Conservation (phyloP, 92 coral and sea anemone species). For the Actinostola sp. region DNA sequence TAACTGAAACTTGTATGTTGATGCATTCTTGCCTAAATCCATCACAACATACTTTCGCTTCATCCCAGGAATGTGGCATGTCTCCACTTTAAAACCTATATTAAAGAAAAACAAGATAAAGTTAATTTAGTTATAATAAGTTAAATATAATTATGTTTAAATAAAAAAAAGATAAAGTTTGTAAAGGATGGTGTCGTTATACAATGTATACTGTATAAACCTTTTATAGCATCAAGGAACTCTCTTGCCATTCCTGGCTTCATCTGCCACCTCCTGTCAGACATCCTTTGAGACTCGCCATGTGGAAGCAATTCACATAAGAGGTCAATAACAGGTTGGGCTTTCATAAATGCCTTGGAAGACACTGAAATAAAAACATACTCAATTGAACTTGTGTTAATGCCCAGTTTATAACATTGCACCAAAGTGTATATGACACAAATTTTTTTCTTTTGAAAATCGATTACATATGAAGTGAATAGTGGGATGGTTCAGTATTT, state of each 20-base stretch:
- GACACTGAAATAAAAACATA: constrained; percentile 62
- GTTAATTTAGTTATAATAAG: background rate
- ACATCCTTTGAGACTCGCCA: constrained; percentile 6
- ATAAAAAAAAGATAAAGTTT: too few relatives aligned
- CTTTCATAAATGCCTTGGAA: constrained; percentile 86
- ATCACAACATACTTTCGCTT: constrained; percentile 76
- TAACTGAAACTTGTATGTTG: constrained; percentile 45
- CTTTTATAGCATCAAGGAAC: constrained; percentile 56
- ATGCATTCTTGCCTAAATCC: constrained; percentile 53
- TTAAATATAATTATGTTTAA: too few relatives aligned
- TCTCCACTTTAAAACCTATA: constrained; percentile 71
- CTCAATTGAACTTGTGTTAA: too few relatives aligned
- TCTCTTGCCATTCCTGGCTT: constrained; percentile 11
- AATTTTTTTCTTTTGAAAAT: too few relatives aligned
- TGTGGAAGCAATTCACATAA: constrained; percentile 47
- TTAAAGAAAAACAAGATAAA: too few relatives aligned
- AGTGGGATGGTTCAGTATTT: too few relatives aligned
- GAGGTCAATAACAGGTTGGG: constrained; percentile 66
- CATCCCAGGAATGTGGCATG: constrained; percentile 61
- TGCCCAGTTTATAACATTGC: too few relatives aligned
- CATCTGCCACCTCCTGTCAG: constrained; percentile 32
- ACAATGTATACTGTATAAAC: constrained; percentile 19
- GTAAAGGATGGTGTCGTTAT: too few relatives aligned
- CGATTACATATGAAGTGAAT: too few relatives aligned
- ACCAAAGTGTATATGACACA: too few relatives aligned